Evolutionary conservation across 2,888 invertebrate species (phyloP), one percentile per base, ranked within the genome.

Genomic region (Petrolisthes cinctipes): DNA sequence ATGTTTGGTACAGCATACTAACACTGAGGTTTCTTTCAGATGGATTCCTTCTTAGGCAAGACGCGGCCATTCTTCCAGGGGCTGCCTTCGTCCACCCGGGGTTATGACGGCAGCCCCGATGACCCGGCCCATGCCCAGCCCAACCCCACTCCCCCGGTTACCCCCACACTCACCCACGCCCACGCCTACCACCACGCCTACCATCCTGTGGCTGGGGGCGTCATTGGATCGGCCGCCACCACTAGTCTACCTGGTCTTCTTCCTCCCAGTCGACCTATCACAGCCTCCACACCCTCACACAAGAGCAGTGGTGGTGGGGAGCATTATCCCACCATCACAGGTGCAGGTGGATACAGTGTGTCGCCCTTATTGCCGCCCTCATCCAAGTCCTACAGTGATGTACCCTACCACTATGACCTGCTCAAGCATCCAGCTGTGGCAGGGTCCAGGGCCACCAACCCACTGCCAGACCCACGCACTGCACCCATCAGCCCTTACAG

Each of bases 21-120:
- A 6, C 17, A 23, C 23, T 81, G 68, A 51, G 20, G 14, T 79
- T 66, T 71, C 14, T 86, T 83, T 20, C 87, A 88, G 87, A 88
- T 88, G 87, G 87, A 88, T 75, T 84, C 83, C 54, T 88, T 88
- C 81, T n/a, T 88, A 81, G 84, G 84, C 84, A 88, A 88, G 75
- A 80, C 87, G 51, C 87, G 87, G 66, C 84, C 79, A 56, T 88
- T 84, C 83, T 88, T 84, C 80, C 87, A 88, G 73, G 87, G 87
- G 71, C 68, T 88, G 84, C 87, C 87, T n/a, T 56, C 87, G 5
- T 66, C 87, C 75, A 84, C 87, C 54, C 83, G 87, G 51, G 87
- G 87, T 71, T 88, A 88, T 81, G 84, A 84, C 73, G 84, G 81
- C 73, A 76, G 80, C 57, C 81, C 79, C 37, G 82, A 84, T 54